phyloP scores from a whole-genome alignment of 2,797 vertebrate species.

The Anniella stebbinsi region DNA sequence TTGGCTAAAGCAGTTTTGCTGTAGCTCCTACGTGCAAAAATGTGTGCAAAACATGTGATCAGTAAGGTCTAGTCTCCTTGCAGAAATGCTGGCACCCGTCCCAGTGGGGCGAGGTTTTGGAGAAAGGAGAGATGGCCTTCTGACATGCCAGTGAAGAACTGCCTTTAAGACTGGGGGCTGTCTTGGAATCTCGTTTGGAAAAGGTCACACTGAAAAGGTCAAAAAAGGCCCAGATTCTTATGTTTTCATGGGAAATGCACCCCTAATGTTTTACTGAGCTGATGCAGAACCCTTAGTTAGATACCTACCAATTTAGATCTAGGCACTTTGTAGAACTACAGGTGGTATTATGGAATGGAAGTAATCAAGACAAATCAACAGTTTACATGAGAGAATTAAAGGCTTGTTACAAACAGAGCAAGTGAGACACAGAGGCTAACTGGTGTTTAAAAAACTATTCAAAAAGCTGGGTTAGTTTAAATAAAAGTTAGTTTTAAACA shows the following conservation, averaged over 20 bases:
- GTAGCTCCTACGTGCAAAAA: slow-evolving; percentile 76
- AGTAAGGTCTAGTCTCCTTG: slow-evolving; percentile 32
- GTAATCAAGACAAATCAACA: slow-evolving; percentile 18
- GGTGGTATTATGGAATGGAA: neutral
- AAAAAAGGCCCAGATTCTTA: slow-evolving; percentile 50
- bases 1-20: slow-evolving; percentile 37
- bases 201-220: slow-evolving; percentile 41
- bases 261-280: slow-evolving; percentile 37
- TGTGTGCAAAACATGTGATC: slow-evolving; percentile 70
- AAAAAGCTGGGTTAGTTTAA: neutral
- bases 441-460: neutral
- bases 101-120: slow-evolving; percentile 64
- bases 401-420: slow-evolving; percentile 2
- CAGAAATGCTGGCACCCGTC: slow-evolving; percentile 57
- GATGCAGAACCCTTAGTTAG: neutral
- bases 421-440: neutral
- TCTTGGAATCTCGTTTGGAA: slow-evolving; percentile 56
- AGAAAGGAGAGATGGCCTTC: slow-evolving; percentile 62
- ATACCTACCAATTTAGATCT: slow-evolving; percentile 10
- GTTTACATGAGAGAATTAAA: slow-evolving; percentile 31
- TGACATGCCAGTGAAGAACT: slow-evolving; percentile 56
- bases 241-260: slow-evolving; percentile 30
- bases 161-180: slow-evolving; percentile 49
- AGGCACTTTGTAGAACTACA: neutral
- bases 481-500: slow-evolving; percentile 14